Base-by-base conservation (phyloP, 2,888 invertebrate genomes). In the Tetanocera ferruginea region DNA sequence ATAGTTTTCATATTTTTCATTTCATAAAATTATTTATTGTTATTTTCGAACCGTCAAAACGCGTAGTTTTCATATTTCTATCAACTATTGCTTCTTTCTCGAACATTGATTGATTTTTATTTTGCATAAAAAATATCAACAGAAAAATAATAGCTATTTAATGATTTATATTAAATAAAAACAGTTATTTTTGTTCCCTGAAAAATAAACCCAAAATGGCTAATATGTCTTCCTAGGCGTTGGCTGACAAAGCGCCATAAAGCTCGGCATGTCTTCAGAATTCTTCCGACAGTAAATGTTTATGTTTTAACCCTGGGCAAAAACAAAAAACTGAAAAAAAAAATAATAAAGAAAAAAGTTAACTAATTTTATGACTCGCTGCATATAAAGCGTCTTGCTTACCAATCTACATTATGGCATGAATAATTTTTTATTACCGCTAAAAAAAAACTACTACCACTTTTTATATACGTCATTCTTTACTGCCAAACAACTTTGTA, bases 341-440 rank as follows among this genome's bases (percentile, higher is more conserved):
- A 25, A 51, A 34, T 72, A 55, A 51, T 69, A 19, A 43, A 11
- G 6, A 43, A 43, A 43, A 49, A 49, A 19, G 83, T 85, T 83
- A 84, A 84, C 86, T 85, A 85, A 85, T 86, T 86, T 84, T 85
- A 82, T 83, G 80, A 78, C 37, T 80, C 82, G 85, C 85, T 85
- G 86, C 85, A 86, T 84, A 83, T 80, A 78, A 85, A 85, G 80
- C 55, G 55, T 23, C 55, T 55, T 82, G 82, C 86, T 85, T 71
- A 81, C 77, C 82, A 82, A 82, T 19, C 19, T 85, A 85, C 83
- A 51, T 86, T 86, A 86, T 86, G 86, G 84, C 86, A 81, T 81
- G 82, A 84, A 85, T 86, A 85, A 86, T 85, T 82, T 86, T 85
- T 85, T 85, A 86, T 86, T 84, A 83, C 81, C 83, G 78, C n/a